Base-by-base conservation (phyloP, 1,140 invertebrate species). In the Sycobia sp. region DNA sequence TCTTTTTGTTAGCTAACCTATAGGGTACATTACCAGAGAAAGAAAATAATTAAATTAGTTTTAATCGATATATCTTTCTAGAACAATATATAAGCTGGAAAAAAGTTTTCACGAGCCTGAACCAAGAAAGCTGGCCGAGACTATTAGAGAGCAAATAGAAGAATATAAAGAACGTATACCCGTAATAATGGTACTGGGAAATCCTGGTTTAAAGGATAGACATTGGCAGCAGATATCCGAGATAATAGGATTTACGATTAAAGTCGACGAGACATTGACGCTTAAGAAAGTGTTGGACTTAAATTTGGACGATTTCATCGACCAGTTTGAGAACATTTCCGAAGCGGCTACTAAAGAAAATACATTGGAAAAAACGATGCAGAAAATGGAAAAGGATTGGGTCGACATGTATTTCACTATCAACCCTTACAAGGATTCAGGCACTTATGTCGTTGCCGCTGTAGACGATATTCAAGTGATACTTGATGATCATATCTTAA, bases 211-310 rank as follows among this genome's bases (percentile, higher is more conserved):
- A 83, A 91, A 96, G 71, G 85, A 88, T 1, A 85, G 96, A 1
- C 96, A 98, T 79, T 98, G 96, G 96, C 91, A 95, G 68, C 89
- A 93, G 76, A 90, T 98, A 14, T 96, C 94, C 0, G 93, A 96
- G 69, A 93, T 96, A 47, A 90, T 97, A 58, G 93, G 92, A 1
- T 93, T 95, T 77, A 89, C 92, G 2, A 89, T 98, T n/a, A 88
- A 89, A 63, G 88, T 93, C 4, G 92, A 95, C 59, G 87, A 91
- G 3, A 90, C 91, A 36, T 82, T 94, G 23, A 95, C 92, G 0
- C 78, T 98, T 10, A 88, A 88, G 36, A 94, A 93, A 78, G 85
- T 95, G 16, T 89, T 98, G 38, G 92, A 94, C 69, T 91, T 95
- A 82, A 89, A 91, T 65, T 79, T 98, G 18, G 91, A 91, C 22